Evolutionary conservation across 1,140 invertebrate genomes (phyloP).

Genomic region (Zaprionus ghesquierei): DNA sequence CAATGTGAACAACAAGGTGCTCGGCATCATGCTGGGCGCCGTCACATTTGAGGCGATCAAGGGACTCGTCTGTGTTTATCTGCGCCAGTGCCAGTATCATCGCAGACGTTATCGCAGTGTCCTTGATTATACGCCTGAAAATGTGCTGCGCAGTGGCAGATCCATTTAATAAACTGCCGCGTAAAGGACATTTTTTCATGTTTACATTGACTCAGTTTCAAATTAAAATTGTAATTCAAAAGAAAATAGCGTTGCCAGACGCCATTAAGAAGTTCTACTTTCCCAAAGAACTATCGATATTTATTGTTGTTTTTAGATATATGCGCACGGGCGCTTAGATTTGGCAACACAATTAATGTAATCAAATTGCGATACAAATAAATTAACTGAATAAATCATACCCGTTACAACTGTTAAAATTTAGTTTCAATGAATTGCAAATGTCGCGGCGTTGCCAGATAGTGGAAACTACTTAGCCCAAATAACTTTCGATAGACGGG

Average conservation of each 20-base stretch:
- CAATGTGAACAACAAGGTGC: slow-evolving; percentile 16
- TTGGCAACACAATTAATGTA: neutral
- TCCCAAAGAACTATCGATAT: neutral
- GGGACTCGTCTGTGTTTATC: slow-evolving; percentile 41
- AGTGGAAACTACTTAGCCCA: no score
- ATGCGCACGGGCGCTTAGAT: neutral
- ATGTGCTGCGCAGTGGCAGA: neutral
- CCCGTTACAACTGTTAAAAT: neutral
- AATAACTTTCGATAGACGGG: neutral
- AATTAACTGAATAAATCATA: neutral
- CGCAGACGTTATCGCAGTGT: slow-evolving; percentile 42
- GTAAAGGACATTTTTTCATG: neutral
- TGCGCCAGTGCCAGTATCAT: slow-evolving; percentile 43
- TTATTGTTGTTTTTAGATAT: neutral
- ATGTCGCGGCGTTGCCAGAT: neutral
- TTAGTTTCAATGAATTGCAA: neutral
- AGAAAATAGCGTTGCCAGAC: neutral
- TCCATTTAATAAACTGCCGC: neutral
- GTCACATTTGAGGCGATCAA: slow-evolving; percentile 53
- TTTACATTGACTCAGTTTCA: neutral
- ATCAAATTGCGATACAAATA: neutral
- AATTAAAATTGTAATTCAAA: slow-evolving; percentile 8
- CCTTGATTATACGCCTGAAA: slow-evolving; percentile 30
- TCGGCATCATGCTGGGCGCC: slow-evolving; percentile 45
- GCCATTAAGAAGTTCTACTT: neutral